These are phyloP conservation scores for Muschampia plurimacula DNA, from an alignment of 2,888 invertebrate species.

Conservation along the genomic window DNA sequence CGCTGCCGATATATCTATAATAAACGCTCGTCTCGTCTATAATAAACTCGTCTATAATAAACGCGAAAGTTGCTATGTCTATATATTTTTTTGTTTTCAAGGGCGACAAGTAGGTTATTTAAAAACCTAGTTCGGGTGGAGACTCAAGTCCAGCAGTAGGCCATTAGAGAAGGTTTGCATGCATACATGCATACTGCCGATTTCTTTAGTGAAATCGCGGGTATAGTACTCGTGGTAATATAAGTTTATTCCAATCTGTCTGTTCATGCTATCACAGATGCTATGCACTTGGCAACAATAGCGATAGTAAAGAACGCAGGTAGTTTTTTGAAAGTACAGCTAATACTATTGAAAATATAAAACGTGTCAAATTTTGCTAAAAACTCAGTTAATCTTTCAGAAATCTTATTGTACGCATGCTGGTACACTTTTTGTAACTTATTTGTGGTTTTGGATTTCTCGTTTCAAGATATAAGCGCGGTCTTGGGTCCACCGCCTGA, in stretches of 20 bases:
- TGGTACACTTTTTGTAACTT: not conserved
- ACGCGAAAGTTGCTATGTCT: not conserved
- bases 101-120: too few relatives aligned
- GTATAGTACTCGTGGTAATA: too few relatives aligned
- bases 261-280: too few relatives aligned
- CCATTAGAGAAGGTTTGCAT: too few relatives aligned
- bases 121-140: too few relatives aligned
- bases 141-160: too few relatives aligned
- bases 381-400: not conserved
- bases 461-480: not conserved
- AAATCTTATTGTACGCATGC: not conserved
- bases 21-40: too few relatives aligned
- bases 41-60: not conserved
- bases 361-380: not conserved
- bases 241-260: too few relatives aligned
- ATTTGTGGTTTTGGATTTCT: conserved; percentile 9
- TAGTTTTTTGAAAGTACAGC: not conserved
- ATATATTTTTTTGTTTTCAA: too few relatives aligned
- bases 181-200: too few relatives aligned
- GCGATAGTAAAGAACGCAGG: not conserved
- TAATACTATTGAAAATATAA: not conserved
- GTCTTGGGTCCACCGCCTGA: too few relatives aligned
- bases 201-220: too few relatives aligned
- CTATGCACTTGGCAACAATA: not conserved
- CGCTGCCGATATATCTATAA: not conserved